Evolutionary conservation across 2,797 vertebrate genomes (phyloP).

Genomic region (Columba guinea): DNA sequence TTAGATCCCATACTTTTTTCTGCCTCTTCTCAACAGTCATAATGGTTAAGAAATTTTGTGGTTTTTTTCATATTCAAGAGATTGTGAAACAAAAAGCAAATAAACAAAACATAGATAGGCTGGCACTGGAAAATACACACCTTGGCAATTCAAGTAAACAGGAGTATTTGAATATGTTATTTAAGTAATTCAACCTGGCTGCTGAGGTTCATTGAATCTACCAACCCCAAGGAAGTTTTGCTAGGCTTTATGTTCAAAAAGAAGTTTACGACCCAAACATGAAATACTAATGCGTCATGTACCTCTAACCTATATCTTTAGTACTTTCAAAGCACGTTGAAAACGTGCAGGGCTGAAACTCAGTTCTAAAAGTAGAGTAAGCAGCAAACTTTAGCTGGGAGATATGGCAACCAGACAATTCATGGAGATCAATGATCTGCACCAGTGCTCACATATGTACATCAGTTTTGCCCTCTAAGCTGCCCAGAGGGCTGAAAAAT

Average conservation of each 20-base stretch:
- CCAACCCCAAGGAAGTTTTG: not conserved
- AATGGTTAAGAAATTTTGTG: not conserved
- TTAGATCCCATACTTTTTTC: not conserved
- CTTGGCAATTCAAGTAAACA: not conserved
- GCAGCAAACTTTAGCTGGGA: not conserved
- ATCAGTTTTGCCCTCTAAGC: not conserved
- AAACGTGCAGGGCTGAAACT: not conserved
- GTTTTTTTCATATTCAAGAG: not conserved
- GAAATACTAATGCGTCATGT: not conserved
- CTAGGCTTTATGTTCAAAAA: not conserved
- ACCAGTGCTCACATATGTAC: not conserved
- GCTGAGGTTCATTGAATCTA: not conserved
- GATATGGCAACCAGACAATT: not conserved
- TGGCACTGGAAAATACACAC: not conserved
- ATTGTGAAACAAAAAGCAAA: not conserved
- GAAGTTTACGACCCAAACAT: not conserved
- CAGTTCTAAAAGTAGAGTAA: not conserved
- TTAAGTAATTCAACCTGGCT: not conserved
- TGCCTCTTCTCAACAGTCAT: not conserved
- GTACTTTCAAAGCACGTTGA: not conserved
- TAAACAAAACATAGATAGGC: not conserved
- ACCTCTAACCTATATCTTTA: not conserved
- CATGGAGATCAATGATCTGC: not conserved
- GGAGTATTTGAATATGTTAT: accelerated
- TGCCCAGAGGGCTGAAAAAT: not conserved